Conservation (phyloP, 1,140 invertebrate genomes). For the Varroa destructor region DNA sequence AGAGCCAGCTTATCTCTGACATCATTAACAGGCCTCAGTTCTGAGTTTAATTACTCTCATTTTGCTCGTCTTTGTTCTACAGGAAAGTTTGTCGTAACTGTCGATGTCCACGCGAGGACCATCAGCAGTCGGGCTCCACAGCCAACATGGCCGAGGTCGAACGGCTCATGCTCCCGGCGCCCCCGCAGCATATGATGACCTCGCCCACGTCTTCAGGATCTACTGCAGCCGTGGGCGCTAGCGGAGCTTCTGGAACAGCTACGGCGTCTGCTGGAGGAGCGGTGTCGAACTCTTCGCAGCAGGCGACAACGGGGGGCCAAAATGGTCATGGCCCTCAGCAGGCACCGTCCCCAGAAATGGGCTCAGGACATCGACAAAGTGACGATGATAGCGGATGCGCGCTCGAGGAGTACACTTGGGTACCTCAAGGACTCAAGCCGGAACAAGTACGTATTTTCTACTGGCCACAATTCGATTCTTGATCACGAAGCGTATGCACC, state of each 20-base stretch:
- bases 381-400: constrained; percentile 94
- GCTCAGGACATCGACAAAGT: constrained; percentile 63
- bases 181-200: constrained; percentile 31
- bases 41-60: no score
- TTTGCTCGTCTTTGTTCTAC: constrained; percentile 36
- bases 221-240: no score
- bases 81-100: constrained; percentile 58
- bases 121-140: constrained; percentile 40
- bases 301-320: no score
- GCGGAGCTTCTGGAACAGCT: neutral
- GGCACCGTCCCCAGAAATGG: constrained; percentile 51
- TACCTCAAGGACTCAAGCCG: constrained; percentile 81
- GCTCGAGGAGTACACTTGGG: constrained; percentile 94
- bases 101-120: constrained; percentile 54
- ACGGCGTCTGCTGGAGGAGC: neutral
- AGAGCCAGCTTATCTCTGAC: no score
- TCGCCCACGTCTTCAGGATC: neutral
- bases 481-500: neutral
- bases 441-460: constrained; percentile 64
- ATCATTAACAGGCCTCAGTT: no score
- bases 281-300: no score
- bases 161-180: constrained; percentile 30
- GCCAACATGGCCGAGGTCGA: constrained; percentile 38
- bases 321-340: constrained; percentile 1
- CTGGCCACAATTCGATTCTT: neutral